phyloP scores from a whole-genome alignment of 2,797 vertebrate species.

The Paratrypauchen microcephalus region DNA sequence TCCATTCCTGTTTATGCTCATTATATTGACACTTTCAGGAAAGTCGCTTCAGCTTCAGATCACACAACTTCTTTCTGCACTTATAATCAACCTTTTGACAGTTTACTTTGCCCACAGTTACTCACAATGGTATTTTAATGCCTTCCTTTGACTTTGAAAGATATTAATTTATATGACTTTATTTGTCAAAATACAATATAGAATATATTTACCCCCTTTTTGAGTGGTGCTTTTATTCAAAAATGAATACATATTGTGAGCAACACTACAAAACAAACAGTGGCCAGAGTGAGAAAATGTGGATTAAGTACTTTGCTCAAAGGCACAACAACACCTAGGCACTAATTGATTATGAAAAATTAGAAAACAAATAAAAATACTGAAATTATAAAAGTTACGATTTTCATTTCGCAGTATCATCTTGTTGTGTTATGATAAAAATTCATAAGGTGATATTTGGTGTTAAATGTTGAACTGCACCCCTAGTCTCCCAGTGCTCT shows the following conservation, averaged over 20 bases:
- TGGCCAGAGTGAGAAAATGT: neutral
- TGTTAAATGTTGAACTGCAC: constrained; percentile 23
- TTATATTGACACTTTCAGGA: constrained; percentile 56
- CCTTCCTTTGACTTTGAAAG: neutral
- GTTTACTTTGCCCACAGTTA: neutral
- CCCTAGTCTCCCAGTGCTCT: constrained; percentile 20
- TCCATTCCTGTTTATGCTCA: constrained; percentile 40
- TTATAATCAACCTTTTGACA: constrained; percentile 15
- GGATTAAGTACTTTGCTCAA: neutral
- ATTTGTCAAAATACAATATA: no score
- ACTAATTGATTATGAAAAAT: neutral
- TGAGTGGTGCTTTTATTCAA: no score
- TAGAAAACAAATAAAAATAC: neutral
- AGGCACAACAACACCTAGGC: neutral
- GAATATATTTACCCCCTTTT: no score
- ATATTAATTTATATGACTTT: no score
- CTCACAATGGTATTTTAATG: neutral
- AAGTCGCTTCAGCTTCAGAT: constrained; percentile 42
- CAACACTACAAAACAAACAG: neutral
- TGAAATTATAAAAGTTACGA: neutral
- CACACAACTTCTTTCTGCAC: constrained; percentile 25
- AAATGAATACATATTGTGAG: neutral
- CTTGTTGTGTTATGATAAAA: neutral
- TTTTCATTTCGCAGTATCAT: neutral
- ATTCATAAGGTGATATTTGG: neutral